These are phyloP conservation scores for Spilarctia lutea DNA, from an alignment of 2,888 invertebrate genomes.

Conservation along the genomic window DNA sequence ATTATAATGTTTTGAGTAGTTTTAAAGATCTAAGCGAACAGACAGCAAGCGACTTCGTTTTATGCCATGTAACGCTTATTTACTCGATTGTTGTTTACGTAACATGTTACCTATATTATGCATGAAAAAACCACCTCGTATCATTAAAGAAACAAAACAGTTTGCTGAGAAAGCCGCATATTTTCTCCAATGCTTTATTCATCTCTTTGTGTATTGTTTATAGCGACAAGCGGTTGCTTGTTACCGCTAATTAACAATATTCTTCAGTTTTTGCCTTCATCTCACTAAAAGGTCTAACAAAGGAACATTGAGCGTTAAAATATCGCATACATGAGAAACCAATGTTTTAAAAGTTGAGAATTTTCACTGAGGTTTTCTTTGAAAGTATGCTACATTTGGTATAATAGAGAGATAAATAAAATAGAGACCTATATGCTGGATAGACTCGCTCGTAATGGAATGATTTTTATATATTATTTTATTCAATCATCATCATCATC, in stretches of 20 bases:
- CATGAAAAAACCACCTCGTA: not conserved
- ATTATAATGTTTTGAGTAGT: too few species aligned
- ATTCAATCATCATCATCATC: too few species aligned
- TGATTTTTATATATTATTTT: not conserved
- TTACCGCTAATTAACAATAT: slow-evolving; percentile 26
- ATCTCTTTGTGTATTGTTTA: slow-evolving; percentile 31
- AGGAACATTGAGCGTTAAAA: slow-evolving; percentile 19
- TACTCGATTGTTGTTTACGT: not conserved
- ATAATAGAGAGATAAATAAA: too few species aligned
- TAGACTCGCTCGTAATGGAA: not conserved
- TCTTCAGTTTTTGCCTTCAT: slow-evolving; percentile 25
- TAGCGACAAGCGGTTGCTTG: slow-evolving; percentile 18
- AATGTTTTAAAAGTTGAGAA: slow-evolving; percentile 2
- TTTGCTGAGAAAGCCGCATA: slow-evolving; percentile 14
- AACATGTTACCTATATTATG: not conserved
- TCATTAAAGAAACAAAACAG: not conserved
- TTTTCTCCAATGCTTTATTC: slow-evolving; percentile 18
- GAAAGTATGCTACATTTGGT: not conserved
- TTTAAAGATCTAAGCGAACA: too few species aligned
- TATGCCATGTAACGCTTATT: too few species aligned
- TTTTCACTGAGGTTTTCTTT: slow-evolving; percentile 18
- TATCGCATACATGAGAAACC: slow-evolving; percentile 27
- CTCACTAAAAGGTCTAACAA: slow-evolving; percentile 26
- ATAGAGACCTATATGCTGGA: not conserved
- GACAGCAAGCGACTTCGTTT: too few species aligned